phyloP scores from a whole-genome alignment of 1,140 invertebrate species.

The Stenopsyche tienmushanensis region DNA sequence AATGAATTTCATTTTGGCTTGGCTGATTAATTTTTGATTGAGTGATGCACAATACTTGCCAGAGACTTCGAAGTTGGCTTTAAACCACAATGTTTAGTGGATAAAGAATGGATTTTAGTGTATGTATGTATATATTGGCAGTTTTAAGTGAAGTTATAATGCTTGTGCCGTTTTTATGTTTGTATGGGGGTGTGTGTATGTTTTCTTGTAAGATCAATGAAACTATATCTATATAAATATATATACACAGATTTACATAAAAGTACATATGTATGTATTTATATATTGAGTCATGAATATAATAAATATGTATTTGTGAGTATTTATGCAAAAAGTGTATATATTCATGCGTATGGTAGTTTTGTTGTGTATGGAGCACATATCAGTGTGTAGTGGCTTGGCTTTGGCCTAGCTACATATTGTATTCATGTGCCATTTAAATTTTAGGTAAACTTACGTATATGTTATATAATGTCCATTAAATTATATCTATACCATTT shows the following conservation, averaged over 20 bases:
- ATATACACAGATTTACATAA: too few relatives aligned
- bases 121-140: slow-evolving; percentile 11
- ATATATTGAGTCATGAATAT: not conserved
- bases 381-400: slow-evolving; percentile 37
- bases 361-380: slow-evolving; percentile 26
- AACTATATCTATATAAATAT: too few relatives aligned
- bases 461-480: slow-evolving; percentile 53
- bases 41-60: slow-evolving; percentile 24
- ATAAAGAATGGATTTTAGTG: too few relatives aligned
- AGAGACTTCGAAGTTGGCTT: slow-evolving; percentile 13
- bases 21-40: not conserved
- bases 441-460: slow-evolving; percentile 52
- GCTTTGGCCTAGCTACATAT: slow-evolving; percentile 41
- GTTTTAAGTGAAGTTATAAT: too few relatives aligned
- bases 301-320: not conserved
- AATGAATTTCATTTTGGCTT: not conserved
- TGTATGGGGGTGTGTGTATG: too few relatives aligned
- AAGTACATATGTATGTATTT: not conserved
- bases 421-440: slow-evolving; percentile 57
- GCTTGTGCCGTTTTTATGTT: too few relatives aligned
- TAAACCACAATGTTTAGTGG: not conserved
- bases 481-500: slow-evolving; percentile 59
- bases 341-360: not conserved
- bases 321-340: not conserved
- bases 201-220: too few relatives aligned